Evolutionary conservation across 2,797 vertebrate species (phyloP), one percentile per base, ranked within the genome.

Genomic region (Cossypha niveicapilla): DNA sequence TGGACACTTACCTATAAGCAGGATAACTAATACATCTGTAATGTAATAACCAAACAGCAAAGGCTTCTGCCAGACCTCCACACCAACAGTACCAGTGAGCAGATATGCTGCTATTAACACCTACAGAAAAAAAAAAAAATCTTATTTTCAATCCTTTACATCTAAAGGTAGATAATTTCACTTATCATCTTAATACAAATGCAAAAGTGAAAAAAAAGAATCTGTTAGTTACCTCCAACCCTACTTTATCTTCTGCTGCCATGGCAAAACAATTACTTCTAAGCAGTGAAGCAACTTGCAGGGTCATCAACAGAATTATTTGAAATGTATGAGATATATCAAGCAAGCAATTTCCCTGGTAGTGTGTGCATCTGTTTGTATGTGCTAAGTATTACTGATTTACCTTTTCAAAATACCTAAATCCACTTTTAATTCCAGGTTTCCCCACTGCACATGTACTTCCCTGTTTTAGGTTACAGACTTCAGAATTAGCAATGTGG

Each of bases 21-120:
- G 84, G 56, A 95, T 67, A 76, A 97, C 94, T 88, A 97, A 88
- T 13, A 70, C n/a, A 2, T 97, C 96, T 76, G 92, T 93, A 82
- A 97, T 94, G 68, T 96, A 97, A 89, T 96, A 97, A 78, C 96
- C 96, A 68, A 97, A 95, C 15, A 97, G 54, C 54, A 97, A 48
- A 79, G 97, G 96, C 57, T 94, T 96, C 60, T 97, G 95, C 96
- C 97, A 98, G 25, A 96, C 68, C 74, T 97, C 97, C 88, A 97
- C 96, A 50, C 97, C 97, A 62, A 94, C 37, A 86, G 35, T 39
- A 37, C 96, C 90, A 0, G 96, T 97, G 67, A 97, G 80, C 57
- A 98, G 91, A 89, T 97, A 98, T 2, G 96, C 95, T 68, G 80
- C 62, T 88, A 97, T 94, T 93, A 97, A 73, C 45, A 96, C 94